phyloP scores from a whole-genome alignment of 1,140 invertebrate genomes.

The Drosophila prosaltans region DNA sequence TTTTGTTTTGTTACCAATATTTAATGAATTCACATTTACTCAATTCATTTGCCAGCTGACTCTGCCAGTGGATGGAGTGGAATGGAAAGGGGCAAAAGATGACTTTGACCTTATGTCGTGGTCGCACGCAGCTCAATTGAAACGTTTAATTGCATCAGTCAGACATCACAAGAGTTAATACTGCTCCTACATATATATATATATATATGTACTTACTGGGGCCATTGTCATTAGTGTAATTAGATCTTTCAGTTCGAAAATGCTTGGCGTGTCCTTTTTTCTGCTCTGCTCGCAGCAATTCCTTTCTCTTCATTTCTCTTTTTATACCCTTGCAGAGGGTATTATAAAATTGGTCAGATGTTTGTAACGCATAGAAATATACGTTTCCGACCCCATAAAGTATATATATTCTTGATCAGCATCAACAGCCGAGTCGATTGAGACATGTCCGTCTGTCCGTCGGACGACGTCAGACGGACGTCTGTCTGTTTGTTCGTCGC shows the following conservation, averaged over 20 bases:
- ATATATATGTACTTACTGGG: slow-evolving; percentile 9
- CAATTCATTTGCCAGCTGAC: slow-evolving; percentile 82
- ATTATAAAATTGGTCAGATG: too few species aligned
- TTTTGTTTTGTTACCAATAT: slow-evolving; percentile 47
- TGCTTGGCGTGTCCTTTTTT: slow-evolving; percentile 63
- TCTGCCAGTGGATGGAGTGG: slow-evolving; percentile 4
- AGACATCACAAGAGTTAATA: slow-evolving; percentile 18
- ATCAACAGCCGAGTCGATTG: too few species aligned
- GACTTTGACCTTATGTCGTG: slow-evolving; percentile 79
- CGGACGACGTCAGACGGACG: too few species aligned
- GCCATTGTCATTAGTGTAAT: slow-evolving; percentile 78
- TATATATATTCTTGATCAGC: too few species aligned
- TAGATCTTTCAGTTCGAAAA: slow-evolving; percentile 69
- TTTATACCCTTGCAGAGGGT: too few species aligned
- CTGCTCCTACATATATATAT: slow-evolving; percentile 8
- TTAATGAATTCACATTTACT: slow-evolving; percentile 65
- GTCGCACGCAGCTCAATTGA: slow-evolving; percentile 78
- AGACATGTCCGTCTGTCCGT: too few species aligned
- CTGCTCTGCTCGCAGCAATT: slow-evolving; percentile 36
- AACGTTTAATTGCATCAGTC: slow-evolving; percentile 76
- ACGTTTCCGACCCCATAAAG: too few species aligned
- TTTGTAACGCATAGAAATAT: too few species aligned
- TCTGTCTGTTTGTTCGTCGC: too few species aligned
- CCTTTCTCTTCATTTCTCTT: slow-evolving; percentile 44
- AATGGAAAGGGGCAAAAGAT: not conserved